A percentile compares a stretch with the other conserved stretches of the same genome.
These are phyloP conservation scores for Matsumurasca onukii DNA, from an alignment of 1,140 invertebrate genomes.

Conservation along the genomic window DNA sequence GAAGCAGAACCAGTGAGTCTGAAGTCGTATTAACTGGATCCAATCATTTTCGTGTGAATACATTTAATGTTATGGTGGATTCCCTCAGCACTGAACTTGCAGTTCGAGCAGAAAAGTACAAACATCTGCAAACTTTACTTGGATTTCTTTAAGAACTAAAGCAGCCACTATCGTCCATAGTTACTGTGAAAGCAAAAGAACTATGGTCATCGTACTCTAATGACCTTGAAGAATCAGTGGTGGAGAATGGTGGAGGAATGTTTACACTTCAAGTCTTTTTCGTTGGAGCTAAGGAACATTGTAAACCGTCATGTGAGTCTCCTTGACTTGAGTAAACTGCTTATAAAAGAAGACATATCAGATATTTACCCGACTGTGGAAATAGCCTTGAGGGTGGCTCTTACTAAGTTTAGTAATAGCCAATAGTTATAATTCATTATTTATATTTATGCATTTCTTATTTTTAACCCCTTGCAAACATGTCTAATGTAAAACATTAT, in stretches of 20 bases:
- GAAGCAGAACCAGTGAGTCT: not conserved
- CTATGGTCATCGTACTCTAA: not conserved
- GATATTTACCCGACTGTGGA: not conserved
- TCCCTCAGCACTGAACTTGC: too few species aligned
- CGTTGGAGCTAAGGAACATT: slow-evolving; percentile 5
- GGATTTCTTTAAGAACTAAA: not conserved
- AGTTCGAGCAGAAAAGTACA: too few species aligned
- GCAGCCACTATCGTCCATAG: slow-evolving; percentile 4
- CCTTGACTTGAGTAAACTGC: not conserved
- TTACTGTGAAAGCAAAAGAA: too few species aligned
- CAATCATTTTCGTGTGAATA: too few species aligned
- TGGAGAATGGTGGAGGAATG: slow-evolving; percentile 4
- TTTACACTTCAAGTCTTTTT: not conserved
- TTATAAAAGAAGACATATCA: slow-evolving; percentile 3
- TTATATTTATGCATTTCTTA: too few species aligned
- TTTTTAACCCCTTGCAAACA: too few species aligned
- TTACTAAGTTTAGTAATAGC: too few species aligned
- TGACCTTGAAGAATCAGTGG: not conserved
- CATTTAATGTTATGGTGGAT: too few species aligned
- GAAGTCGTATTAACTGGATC: too few species aligned
- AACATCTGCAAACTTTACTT: slow-evolving; percentile 6
- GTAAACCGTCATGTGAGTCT: not conserved
- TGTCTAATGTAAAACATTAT: too few species aligned
- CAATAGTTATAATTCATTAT: too few species aligned
- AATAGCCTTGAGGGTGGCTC: not conserved